Percentiles rank a stretch among this genome's conserved stretches.
Conservation (phyloP, 2,888 invertebrate genomes). For the Crossocerus cetratus region DNA sequence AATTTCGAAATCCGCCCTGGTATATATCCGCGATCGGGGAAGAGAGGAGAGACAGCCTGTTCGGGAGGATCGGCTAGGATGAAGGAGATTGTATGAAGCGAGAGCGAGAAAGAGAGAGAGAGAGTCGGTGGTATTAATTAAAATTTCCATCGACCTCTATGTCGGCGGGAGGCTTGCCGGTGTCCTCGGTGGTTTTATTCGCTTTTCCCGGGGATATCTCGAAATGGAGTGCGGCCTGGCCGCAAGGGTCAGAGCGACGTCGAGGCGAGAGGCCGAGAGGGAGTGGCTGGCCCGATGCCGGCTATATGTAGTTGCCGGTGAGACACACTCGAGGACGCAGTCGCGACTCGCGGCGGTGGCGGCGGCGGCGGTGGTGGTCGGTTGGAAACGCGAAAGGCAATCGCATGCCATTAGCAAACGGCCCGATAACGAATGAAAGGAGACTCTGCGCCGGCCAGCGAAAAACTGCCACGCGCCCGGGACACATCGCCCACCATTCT, state of each 20-base stretch:
- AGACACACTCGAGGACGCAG: neutral
- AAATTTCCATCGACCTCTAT: slow-evolving; percentile 22
- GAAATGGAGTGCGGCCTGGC: slow-evolving; percentile 22
- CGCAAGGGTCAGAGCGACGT: neutral
- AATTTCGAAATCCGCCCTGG: neutral
- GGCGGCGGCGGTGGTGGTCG: slow-evolving; percentile 26
- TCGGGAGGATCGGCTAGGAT: neutral
- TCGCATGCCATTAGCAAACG: slow-evolving; percentile 67
- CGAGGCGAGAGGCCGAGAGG: slow-evolving; percentile 18
- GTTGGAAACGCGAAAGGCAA: slow-evolving; percentile 60
- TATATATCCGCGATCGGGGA: neutral
- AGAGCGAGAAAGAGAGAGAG: neutral
- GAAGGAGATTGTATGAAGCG: neutral
- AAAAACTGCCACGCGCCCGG: slow-evolving; percentile 52
- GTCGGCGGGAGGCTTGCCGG: neutral
- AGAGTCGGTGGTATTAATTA: slow-evolving; percentile 21
- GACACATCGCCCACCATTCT: slow-evolving; percentile 6
- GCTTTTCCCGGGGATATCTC: slow-evolving; percentile 9
- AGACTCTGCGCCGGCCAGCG: slow-evolving; percentile 23
- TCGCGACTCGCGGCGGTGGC: slow-evolving; percentile 27
- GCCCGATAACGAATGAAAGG: slow-evolving; percentile 63
- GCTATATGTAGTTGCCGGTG: neutral
- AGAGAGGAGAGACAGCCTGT: neutral
- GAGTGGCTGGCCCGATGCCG: neutral
- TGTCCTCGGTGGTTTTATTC: neutral